phyloP scores from a whole-genome alignment of 2,888 invertebrate species.

The Scaptomyza cyrtandrae region DNA sequence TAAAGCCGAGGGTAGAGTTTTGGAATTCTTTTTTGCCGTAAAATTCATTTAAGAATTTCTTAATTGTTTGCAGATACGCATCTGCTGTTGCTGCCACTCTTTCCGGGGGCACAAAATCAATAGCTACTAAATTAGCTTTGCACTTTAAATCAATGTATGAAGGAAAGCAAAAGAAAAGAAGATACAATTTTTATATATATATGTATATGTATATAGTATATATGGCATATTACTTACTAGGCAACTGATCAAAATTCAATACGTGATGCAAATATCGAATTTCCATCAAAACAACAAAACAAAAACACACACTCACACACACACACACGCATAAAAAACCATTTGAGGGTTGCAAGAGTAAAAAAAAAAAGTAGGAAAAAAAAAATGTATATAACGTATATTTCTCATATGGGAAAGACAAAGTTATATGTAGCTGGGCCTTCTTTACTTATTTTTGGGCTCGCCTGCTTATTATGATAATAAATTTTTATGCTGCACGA shows the following conservation, averaged over 20 bases:
- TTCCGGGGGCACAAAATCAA: slow-evolving; percentile 44
- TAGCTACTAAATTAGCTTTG: slow-evolving; percentile 49
- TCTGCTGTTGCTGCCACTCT: slow-evolving; percentile 43
- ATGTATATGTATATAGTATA: slow-evolving; percentile 11
- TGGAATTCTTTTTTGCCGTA: slow-evolving; percentile 59
- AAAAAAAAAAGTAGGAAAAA: slow-evolving; percentile 12
- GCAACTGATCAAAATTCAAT: slow-evolving; percentile 78
- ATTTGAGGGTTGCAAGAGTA: slow-evolving; percentile 63
- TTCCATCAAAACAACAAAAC: slow-evolving; percentile 76
- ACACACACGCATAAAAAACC: slow-evolving; percentile 68
- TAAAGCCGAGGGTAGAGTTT: slow-evolving; percentile 23
- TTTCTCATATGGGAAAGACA: slow-evolving; percentile 28
- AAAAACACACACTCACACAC: slow-evolving; percentile 48
- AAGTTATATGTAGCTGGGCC: slow-evolving; percentile 25
- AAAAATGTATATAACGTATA: slow-evolving; percentile 1
- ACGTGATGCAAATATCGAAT: slow-evolving; percentile 79
- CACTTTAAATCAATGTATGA: slow-evolving; percentile 67
- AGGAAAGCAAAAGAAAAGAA: background rate
- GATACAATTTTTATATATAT: slow-evolving; percentile 2
- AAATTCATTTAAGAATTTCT: slow-evolving; percentile 79
- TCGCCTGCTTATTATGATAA: slow-evolving; percentile 75
- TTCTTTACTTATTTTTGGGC: slow-evolving; percentile 32
- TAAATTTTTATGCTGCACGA: slow-evolving; percentile 76
- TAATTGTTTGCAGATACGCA: slow-evolving; percentile 79
- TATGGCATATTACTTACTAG: slow-evolving; percentile 64